phyloP scores from a whole-genome alignment of 1,140 invertebrate species.

The Melitaea cinxia region DNA sequence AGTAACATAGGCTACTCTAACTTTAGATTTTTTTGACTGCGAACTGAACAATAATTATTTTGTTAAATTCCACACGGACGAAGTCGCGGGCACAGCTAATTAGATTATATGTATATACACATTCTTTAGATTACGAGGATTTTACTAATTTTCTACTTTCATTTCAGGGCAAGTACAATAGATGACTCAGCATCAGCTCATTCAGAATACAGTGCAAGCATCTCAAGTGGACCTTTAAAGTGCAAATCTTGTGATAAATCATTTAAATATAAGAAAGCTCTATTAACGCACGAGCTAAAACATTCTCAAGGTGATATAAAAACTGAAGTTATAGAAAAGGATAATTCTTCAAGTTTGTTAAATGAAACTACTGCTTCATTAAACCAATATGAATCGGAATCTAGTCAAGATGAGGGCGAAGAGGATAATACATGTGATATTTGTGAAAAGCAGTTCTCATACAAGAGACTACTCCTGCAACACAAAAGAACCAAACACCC shows the following conservation, averaged over 20 bases:
- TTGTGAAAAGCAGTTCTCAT: slow-evolving; percentile 74
- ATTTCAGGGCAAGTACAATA: slow-evolving; percentile 56
- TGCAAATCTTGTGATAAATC: slow-evolving; percentile 67
- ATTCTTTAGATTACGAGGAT: background rate
- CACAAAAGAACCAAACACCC: slow-evolving; percentile 71
- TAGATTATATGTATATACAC: background rate
- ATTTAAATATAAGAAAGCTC: slow-evolving; percentile 72
- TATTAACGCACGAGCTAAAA: slow-evolving; percentile 55
- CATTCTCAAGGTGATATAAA: slow-evolving; percentile 51
- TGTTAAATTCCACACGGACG: too few relatives aligned
- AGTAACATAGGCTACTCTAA: too few relatives aligned
- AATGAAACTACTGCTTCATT: slow-evolving; percentile 32
- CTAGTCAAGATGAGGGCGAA: slow-evolving; percentile 58
- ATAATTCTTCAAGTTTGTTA: slow-evolving; percentile 36
- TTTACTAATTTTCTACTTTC: background rate
- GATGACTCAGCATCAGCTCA: slow-evolving; percentile 57
- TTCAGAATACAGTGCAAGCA: slow-evolving; percentile 47
- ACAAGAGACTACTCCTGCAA: slow-evolving; percentile 59
- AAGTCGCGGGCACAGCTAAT: too few relatives aligned
- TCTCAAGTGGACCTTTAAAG: slow-evolving; percentile 45
- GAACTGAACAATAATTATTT: too few relatives aligned
- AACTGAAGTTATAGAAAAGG: slow-evolving; percentile 50
- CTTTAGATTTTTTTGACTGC: too few relatives aligned
- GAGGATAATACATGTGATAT: slow-evolving; percentile 73
- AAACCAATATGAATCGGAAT: slow-evolving; percentile 50